phyloP scores from a whole-genome alignment of 2,888 invertebrate genomes.

The Heliconius aoede region DNA sequence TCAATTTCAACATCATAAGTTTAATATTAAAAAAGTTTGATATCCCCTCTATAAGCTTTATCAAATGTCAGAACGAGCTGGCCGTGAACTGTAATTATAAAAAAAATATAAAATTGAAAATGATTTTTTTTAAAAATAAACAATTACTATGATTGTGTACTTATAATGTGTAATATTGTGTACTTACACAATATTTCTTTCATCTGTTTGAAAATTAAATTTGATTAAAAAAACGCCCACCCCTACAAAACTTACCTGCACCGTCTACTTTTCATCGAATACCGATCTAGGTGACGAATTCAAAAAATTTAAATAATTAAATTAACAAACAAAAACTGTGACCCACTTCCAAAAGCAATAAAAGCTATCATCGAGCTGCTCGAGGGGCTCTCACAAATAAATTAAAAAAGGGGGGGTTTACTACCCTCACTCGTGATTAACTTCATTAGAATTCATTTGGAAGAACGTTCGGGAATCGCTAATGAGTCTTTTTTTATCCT shows the following conservation, averaged over 20 bases:
- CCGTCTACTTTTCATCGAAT: background rate
- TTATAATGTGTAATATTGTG: no score
- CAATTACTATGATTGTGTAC: no score
- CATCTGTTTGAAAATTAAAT: no score
- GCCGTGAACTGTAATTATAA: background rate
- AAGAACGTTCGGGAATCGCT: conserved; percentile 62
- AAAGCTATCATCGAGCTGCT: conserved; percentile 56
- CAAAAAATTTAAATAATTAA: conserved; percentile 42
- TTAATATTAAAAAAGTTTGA: conserved; percentile 1
- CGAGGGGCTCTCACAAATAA: conserved; percentile 59
- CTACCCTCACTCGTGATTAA: conserved; percentile 65
- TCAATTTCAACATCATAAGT: background rate
- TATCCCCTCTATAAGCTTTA: background rate
- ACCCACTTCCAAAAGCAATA: conserved; percentile 57
- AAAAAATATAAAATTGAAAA: background rate
- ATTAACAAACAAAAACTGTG: conserved; percentile 48
- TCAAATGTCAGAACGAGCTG: background rate
- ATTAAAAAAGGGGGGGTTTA: conserved; percentile 63
- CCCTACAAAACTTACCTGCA: background rate
- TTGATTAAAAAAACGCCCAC: background rate
- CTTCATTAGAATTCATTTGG: conserved; percentile 78
- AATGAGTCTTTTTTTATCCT: conserved; percentile 67
- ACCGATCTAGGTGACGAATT: background rate
- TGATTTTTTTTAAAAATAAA: background rate
- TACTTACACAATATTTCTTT: no score